Percentiles rank a stretch among this genome's conserved stretches.
Conservation (phyloP, 2,888 invertebrate genomes). For the Hyppa rectilinea region DNA sequence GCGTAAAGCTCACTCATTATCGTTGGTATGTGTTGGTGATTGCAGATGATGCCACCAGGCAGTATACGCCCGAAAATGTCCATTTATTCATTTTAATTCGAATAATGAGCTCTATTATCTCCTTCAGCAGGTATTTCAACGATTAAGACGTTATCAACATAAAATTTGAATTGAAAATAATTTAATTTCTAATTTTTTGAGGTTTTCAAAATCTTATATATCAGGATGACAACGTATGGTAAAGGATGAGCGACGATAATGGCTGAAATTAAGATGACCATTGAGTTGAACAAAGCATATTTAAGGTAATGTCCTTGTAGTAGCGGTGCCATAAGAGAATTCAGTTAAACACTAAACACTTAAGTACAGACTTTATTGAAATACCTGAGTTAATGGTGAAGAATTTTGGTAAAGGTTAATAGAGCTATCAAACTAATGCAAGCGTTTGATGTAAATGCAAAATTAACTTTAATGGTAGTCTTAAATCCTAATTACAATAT, state of each 20-base stretch:
- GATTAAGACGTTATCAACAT: too few species aligned
- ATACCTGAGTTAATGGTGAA: conserved; percentile 23
- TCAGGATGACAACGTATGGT: not conserved
- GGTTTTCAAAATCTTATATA: too few species aligned
- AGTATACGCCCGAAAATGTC: too few species aligned
- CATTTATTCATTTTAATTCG: too few species aligned
- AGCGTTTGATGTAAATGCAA: conserved; percentile 20
- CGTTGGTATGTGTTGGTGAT: not conserved
- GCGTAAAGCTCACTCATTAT: not conserved
- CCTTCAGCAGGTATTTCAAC: too few species aligned
- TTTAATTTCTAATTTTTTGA: too few species aligned
- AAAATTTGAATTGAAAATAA: too few species aligned
- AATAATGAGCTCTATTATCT: too few species aligned
- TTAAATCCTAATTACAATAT: conserved; percentile 15
- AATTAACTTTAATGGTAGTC: conserved; percentile 36
- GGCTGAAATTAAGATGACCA: not conserved
- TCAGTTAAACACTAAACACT: not conserved
- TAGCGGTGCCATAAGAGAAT: not conserved
- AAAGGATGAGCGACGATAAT: not conserved
- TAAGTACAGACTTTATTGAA: conserved; percentile 9
- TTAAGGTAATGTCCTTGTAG: not conserved
- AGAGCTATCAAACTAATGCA: conserved; percentile 39
- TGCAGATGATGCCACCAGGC: too few species aligned
- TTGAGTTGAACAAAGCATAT: not conserved
- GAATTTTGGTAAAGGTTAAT: conserved; percentile 43